A percentile compares a stretch with the other conserved stretches of the same genome.
Evolutionary conservation across 2,113 vertebrate species (phyloP).

Genomic region (Sinocyclocheilus grahami): DNA sequence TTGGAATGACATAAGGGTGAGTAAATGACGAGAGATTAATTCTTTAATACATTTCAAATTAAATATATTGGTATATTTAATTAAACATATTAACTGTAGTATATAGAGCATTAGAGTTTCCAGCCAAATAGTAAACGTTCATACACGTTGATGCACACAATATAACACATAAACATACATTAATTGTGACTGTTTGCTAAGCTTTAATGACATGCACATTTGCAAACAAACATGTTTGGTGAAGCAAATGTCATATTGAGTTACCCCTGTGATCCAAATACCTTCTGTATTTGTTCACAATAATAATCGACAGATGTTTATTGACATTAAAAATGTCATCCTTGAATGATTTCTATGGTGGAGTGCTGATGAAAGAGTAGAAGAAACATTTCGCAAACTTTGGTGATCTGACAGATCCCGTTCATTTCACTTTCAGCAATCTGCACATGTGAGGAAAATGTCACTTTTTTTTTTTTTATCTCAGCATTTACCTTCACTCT

Average conservation of each 20-base stretch:
- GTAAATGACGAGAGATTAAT: neutral
- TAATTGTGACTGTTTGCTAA: slow-evolving; percentile 9
- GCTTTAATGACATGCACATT: neutral
- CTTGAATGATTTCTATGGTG: neutral
- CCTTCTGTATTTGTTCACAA: neutral
- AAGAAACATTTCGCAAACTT: neutral
- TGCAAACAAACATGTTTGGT: slow-evolving; percentile 1
- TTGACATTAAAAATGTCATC: slow-evolving; percentile 27
- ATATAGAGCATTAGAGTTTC: neutral
- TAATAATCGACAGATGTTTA: neutral
- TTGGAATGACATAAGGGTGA: neutral
- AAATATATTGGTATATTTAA: neutral
- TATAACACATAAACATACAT: neutral
- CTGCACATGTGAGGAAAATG: neutral
- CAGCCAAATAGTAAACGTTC: neutral
- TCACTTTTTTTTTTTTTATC: neutral
- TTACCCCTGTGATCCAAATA: neutral
- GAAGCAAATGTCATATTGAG: slow-evolving; percentile 1
- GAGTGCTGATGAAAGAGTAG: neutral
- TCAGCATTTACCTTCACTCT: neutral
- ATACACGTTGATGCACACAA: neutral
- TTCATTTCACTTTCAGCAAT: neutral
- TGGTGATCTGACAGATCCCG: neutral
- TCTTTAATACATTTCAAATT: neutral
- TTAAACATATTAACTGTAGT: neutral